These are phyloP conservation scores for Lerema accius DNA, from an alignment of 1,140 invertebrate species.

Conservation along the genomic window DNA sequence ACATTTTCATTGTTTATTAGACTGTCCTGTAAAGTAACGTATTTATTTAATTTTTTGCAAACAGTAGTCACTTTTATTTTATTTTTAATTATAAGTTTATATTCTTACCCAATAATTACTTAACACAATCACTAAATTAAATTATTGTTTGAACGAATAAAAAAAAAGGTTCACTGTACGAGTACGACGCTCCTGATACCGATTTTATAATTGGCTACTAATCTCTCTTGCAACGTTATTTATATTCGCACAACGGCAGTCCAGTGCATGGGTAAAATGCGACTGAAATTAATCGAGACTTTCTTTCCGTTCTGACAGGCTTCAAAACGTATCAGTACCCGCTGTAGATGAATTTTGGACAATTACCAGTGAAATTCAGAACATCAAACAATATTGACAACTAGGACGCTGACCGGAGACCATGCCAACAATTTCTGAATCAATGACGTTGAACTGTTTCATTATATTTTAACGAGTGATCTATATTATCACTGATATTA, in stretches of 20 bases:
- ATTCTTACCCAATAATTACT: conserved; percentile 3
- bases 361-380: conserved; percentile 76
- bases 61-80: neutral
- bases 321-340: conserved; percentile 45
- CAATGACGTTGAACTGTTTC: conserved; percentile 48
- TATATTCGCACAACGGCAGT: conserved; percentile 62
- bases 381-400: conserved; percentile 70
- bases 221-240: conserved; percentile 58
- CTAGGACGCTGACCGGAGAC: conserved; percentile 71
- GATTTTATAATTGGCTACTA: conserved; percentile 59
- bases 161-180: conserved; percentile 4
- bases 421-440: conserved; percentile 70
- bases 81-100: neutral
- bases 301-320: conserved; percentile 54
- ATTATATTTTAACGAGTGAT: conserved; percentile 29
- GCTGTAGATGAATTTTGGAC: conserved; percentile 72
- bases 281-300: conserved; percentile 70
- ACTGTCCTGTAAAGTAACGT: conserved; percentile 8
- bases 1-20: too few species aligned
- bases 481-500: conserved; percentile 12
- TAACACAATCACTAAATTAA: neutral
- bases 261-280: conserved; percentile 57
- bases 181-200: conserved; percentile 35
- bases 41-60: neutral
- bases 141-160: neutral